These are phyloP conservation scores for Catostylus mosaicus DNA, from an alignment of 30 jellyfish, hydroid and myxozoan species.

Conservation along the genomic window DNA sequence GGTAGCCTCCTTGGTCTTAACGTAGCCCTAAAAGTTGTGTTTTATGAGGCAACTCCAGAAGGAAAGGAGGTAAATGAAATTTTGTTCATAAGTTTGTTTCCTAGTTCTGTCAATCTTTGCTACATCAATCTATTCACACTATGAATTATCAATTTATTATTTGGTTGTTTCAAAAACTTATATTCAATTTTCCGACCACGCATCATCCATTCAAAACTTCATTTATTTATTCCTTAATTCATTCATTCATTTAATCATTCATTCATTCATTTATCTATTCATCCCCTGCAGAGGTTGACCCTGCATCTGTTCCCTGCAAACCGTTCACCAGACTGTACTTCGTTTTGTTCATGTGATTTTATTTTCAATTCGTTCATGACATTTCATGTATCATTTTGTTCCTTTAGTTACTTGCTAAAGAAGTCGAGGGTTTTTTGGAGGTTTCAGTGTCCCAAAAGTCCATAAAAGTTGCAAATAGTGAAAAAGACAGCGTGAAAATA, in stretches of 20 bases:
- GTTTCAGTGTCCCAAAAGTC: background rate
- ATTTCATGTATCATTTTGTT: background rate
- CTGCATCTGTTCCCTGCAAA: background rate
- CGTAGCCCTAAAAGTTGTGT: slow-evolving; percentile 4
- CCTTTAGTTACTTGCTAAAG: slow-evolving; percentile 3
- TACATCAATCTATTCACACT: too few species aligned
- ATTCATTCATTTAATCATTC: background rate
- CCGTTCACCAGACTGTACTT: background rate
- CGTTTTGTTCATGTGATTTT: background rate
- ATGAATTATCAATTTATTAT: too few species aligned
- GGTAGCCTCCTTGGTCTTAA: background rate
- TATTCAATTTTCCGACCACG: too few species aligned
- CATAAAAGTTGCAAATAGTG: background rate
- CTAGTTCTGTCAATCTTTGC: too few species aligned
- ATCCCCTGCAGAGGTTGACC: background rate
- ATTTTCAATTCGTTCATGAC: too few species aligned
- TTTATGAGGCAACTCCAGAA: slow-evolving; percentile 9
- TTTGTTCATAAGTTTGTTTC: too few species aligned
- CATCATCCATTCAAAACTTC: background rate
- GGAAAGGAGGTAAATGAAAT: background rate
- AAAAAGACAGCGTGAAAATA: background rate
- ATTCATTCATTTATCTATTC: too few species aligned
- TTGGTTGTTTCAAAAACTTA: too few species aligned
- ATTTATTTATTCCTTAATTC: background rate
- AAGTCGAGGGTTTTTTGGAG: background rate